Conservation (phyloP, 2,888 invertebrate species). For the Plemyria rubiginata region DNA sequence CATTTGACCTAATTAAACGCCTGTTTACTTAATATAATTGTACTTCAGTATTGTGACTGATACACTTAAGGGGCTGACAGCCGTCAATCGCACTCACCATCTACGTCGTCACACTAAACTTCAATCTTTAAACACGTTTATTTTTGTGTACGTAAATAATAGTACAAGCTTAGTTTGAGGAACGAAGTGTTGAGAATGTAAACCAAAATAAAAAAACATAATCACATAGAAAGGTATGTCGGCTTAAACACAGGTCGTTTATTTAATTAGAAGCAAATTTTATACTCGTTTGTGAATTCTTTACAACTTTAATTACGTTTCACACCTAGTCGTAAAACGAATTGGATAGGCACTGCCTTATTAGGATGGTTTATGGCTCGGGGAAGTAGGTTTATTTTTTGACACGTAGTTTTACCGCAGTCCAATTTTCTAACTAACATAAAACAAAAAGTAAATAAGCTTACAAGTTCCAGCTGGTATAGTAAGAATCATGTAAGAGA, state of each 20-base stretch:
- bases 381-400: constrained; percentile 14
- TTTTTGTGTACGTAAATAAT: neutral
- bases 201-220: neutral
- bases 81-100: no score
- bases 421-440: constrained; percentile 7
- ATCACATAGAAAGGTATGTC: neutral
- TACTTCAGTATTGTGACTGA: no score
- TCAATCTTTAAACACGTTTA: no score
- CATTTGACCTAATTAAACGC: constrained; percentile 18
- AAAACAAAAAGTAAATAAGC: neutral
- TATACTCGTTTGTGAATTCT: constrained; percentile 27
- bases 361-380: constrained; percentile 26
- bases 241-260: constrained; percentile 9
- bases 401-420: constrained; percentile 9
- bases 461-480: no score
- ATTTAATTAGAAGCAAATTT: constrained; percentile 23
- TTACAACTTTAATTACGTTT: constrained; percentile 33
- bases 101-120: no score
- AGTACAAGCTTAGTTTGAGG: no score
- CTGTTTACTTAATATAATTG: no score
- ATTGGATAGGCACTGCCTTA: constrained; percentile 32
- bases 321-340: constrained; percentile 33
- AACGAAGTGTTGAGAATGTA: neutral
- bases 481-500: no score
- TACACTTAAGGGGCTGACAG: no score